These are phyloP conservation scores for Meandrina meandrites DNA, from an alignment of 92 coral and sea anemone species.

Conservation along the genomic window DNA sequence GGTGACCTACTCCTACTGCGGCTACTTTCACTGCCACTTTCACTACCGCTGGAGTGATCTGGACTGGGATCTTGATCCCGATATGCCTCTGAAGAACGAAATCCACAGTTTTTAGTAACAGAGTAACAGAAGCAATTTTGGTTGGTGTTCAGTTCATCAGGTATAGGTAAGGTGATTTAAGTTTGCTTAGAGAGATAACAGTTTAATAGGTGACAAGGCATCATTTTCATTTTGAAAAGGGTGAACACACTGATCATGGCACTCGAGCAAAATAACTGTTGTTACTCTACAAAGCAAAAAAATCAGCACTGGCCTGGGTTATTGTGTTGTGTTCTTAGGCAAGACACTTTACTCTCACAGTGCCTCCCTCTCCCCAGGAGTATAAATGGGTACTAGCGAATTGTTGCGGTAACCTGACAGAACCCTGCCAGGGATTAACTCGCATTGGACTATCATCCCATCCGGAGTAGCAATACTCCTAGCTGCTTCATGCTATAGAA, in stretches of 20 bases:
- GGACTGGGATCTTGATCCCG: constrained; percentile 69
- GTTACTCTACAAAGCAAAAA: neutral
- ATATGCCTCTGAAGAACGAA: constrained; percentile 46
- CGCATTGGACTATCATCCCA: no score
- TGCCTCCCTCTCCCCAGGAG: no score
- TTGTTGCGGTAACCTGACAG: no score
- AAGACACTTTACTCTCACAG: no score
- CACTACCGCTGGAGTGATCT: constrained; percentile 81
- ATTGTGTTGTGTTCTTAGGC: no score
- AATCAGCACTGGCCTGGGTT: neutral
- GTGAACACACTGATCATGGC: neutral
- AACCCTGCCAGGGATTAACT: no score
- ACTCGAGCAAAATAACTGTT: no score
- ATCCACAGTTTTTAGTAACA: no score
- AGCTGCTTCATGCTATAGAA: no score
- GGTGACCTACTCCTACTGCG: constrained; percentile 80
- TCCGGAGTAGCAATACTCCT: no score
- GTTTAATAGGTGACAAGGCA: neutral
- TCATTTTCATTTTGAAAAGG: neutral
- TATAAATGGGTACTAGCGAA: no score
- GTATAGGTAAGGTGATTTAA: neutral
- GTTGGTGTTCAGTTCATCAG: neutral
- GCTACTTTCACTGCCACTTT: constrained; percentile 81
- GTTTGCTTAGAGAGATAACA: neutral
- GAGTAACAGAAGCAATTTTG: no score